phyloP scores from a whole-genome alignment of 2,797 vertebrate species.

The Phalanger gymnotis region DNA sequence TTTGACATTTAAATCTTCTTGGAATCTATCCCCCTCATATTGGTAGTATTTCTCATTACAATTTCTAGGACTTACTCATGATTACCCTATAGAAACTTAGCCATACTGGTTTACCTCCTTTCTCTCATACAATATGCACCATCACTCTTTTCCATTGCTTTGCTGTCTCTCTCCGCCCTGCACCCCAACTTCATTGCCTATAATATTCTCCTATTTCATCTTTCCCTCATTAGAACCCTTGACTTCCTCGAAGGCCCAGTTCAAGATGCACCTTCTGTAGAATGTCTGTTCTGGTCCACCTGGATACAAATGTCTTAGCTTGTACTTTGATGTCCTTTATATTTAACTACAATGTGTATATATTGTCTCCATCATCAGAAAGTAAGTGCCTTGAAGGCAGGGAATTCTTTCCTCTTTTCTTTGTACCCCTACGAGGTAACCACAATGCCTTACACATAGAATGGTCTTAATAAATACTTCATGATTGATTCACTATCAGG shows the following conservation, averaged over 20 bases:
- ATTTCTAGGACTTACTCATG: not conserved
- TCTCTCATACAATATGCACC: not conserved
- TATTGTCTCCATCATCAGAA: too few species aligned
- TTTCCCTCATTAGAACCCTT: not conserved
- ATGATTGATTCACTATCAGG: too few species aligned
- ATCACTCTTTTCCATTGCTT: not conserved
- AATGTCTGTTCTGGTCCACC: not conserved
- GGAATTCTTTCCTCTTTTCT: too few species aligned
- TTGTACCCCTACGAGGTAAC: too few species aligned
- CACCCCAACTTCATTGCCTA: not conserved
- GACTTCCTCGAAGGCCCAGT: not conserved
- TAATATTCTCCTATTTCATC: not conserved
- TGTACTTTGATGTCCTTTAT: too few species aligned
- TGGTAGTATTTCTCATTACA: not conserved
- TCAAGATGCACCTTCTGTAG: not conserved
- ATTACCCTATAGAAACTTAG: not conserved
- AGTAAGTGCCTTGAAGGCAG: too few species aligned
- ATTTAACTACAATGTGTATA: too few species aligned
- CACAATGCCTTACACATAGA: too few species aligned
- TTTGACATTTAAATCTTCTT: not conserved
- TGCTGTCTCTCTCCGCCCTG: not conserved
- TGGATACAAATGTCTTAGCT: not conserved
- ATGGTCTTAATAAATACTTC: too few species aligned
- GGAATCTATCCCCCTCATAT: not conserved
- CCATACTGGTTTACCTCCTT: not conserved